Evolutionary conservation across 2,113 vertebrate species (phyloP).

Genomic region (Gorsachius goisagi): DNA sequence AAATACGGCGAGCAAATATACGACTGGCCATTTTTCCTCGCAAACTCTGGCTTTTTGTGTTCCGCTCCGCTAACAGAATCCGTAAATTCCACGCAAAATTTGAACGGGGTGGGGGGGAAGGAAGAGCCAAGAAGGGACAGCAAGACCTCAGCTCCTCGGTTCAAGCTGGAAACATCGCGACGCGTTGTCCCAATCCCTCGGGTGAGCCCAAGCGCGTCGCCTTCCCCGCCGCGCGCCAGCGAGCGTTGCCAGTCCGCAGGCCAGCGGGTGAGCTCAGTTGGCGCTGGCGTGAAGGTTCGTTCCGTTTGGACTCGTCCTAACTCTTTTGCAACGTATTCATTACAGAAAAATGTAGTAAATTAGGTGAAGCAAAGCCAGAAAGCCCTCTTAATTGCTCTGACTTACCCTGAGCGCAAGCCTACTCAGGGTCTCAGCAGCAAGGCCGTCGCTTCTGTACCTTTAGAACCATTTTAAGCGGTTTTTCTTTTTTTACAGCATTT

Average conservation of each 20-base stretch:
- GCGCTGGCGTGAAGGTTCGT: neutral
- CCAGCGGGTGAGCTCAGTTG: neutral
- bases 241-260: rapidly evolving
- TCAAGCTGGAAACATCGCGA: rapidly evolving
- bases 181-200: rapidly evolving
- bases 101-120: neutral
- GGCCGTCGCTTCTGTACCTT: neutral
- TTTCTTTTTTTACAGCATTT: too few relatives aligned
- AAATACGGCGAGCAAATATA: rapidly evolving
- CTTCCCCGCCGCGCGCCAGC: rapidly evolving
- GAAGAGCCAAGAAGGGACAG: neutral
- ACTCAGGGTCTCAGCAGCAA: neutral
- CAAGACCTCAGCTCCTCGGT: neutral
- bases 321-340: neutral
- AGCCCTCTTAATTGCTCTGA: neutral
- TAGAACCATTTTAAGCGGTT: neutral
- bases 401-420: neutral
- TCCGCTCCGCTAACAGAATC: neutral
- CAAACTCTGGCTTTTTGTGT: neutral
- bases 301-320: neutral
- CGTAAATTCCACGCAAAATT: neutral
- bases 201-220: neutral
- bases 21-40: neutral
- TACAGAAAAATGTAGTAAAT: neutral
- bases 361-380: neutral